Percentiles rank a stretch among this genome's conserved stretches.
Conservation (phyloP, 2,888 invertebrate genomes). For the Elmis aenea region DNA sequence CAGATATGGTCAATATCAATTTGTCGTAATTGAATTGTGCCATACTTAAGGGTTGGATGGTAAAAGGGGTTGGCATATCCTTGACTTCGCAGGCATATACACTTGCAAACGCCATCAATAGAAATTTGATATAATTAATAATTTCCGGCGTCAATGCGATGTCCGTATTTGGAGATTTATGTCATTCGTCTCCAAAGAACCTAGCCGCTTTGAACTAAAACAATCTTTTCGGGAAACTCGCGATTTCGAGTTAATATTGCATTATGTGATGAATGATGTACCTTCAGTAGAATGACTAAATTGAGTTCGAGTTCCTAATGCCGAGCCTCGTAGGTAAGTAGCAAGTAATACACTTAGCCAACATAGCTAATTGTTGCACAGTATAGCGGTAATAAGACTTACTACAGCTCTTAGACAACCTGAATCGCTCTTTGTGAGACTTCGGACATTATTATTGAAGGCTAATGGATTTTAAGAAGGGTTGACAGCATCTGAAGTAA, state of each 20-base stretch:
- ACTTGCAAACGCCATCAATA: too few species aligned
- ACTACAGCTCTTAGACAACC: slow-evolving; percentile 45
- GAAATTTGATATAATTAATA: too few species aligned
- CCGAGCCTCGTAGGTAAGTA: slow-evolving; percentile 43
- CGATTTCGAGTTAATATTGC: too few species aligned
- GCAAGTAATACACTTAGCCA: slow-evolving; percentile 48
- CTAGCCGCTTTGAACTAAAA: too few species aligned
- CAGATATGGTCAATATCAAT: slow-evolving; percentile 38
- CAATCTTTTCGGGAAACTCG: too few species aligned
- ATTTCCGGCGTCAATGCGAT: too few species aligned
- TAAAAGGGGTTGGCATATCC: slow-evolving; percentile 25
- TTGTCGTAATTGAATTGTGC: slow-evolving; percentile 35
- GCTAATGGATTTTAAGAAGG: slow-evolving; percentile 50
- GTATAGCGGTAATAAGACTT: slow-evolving; percentile 44
- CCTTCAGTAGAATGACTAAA: slow-evolving; percentile 32
- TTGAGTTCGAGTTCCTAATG: slow-evolving; percentile 46
- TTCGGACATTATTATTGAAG: slow-evolving; percentile 49
- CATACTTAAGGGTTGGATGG: slow-evolving; percentile 27
- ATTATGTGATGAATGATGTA: slow-evolving; percentile 20
- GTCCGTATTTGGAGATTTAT: too few species aligned
- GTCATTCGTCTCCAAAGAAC: too few species aligned
- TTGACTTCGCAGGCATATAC: slow-evolving; percentile 12
- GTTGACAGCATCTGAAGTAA: too few species aligned
- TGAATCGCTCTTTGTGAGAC: slow-evolving; percentile 47
- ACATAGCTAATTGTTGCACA: slow-evolving; percentile 47